Evolutionary conservation across 1,140 invertebrate species (phyloP), one percentile per base, ranked within the genome.

Genomic region (Coenobita brevimanus): DNA sequence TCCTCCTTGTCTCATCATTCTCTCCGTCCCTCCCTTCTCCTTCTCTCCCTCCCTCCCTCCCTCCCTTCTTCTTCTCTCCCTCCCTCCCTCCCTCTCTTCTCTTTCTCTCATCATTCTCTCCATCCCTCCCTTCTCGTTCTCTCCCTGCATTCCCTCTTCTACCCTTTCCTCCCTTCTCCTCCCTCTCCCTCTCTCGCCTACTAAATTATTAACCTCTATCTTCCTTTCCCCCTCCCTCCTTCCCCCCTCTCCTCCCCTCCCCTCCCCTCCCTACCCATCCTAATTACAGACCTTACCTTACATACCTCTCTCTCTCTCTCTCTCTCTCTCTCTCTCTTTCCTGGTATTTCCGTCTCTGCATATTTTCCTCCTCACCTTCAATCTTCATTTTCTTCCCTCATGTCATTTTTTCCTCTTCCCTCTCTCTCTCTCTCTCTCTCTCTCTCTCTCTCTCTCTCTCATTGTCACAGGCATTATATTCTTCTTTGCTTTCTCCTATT

Each of bases 51-150:
- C n/a, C n/a, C n/a, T n/a, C n/a, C n/a, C n/a, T n/a, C n/a, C n/a
- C n/a, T n/a, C n/a, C n/a, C 3, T 78, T 54, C 2, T 78, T 8
- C 69, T 38, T 62, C 79, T 62, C 79, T 81, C 79, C 41, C 79
- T 81, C 54, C 62, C 76, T 79, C 76, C 43, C 57, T 62, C 57
- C 43, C 57, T 62, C 57, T 8, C 21, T 8, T n/a, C n/a, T n/a
- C n/a, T n/a, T n/a, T n/a, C n/a, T n/a, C n/a, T n/a, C n/a, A 6
- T 24, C 64, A 6, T n/a, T 67, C 64, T 67, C 30, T n/a, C 30
- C 64, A 10, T 67, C 6, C 30, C 13, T 57, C 54, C 13, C n/a
- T 24, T 67, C 30, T 67, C 21, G 30, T 67, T 33, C 30, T 2
- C 46, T 46, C 3, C 24, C 2, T n/a, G 13, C 46, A 2, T 76